Evolutionary conservation across 2,113 vertebrate species (phyloP).

Genomic region (Entelurus aequoreus): DNA sequence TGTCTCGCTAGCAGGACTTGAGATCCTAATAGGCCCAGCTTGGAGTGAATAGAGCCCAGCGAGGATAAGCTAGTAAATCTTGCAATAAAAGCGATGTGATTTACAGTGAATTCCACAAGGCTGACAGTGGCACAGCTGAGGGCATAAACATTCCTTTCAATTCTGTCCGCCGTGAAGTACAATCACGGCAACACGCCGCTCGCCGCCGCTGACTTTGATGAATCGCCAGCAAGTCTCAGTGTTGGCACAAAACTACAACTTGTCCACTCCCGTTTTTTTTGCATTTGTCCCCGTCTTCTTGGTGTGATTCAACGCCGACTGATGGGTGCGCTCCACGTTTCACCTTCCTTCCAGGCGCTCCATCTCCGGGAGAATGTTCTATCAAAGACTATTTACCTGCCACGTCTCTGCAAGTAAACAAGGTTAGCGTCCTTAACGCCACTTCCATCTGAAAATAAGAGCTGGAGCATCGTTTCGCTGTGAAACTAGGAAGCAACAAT

Average conservation of each 20-base stretch:
- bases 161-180: conserved; percentile 94
- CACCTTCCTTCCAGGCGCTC: too few species aligned
- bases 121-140: conserved; percentile 99
- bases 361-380: too few species aligned
- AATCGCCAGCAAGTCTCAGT: conserved; percentile 99
- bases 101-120: conserved; percentile 99
- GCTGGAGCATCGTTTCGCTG: too few species aligned
- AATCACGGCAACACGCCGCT: conserved; percentile 80
- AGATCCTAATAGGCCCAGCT: conserved; percentile 99
- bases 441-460: too few species aligned
- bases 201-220: conserved; percentile 97
- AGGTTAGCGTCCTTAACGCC: too few species aligned
- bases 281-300: conserved; percentile 94
- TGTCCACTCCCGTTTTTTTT: conserved; percentile 99
- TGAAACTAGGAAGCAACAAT: too few species aligned
- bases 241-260: conserved; percentile 99
- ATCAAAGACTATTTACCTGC: too few species aligned
- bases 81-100: conserved; percentile 99
- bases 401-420: too few species aligned
- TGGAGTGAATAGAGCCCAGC: conserved; percentile 97
- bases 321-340: too few species aligned
- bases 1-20: conserved; percentile 90
- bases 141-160: conserved; percentile 99
- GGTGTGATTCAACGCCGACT: too few species aligned
- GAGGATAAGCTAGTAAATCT: conserved; percentile 99